phyloP scores from a whole-genome alignment of 2,113 vertebrate species.

The Entelurus aequoreus region DNA sequence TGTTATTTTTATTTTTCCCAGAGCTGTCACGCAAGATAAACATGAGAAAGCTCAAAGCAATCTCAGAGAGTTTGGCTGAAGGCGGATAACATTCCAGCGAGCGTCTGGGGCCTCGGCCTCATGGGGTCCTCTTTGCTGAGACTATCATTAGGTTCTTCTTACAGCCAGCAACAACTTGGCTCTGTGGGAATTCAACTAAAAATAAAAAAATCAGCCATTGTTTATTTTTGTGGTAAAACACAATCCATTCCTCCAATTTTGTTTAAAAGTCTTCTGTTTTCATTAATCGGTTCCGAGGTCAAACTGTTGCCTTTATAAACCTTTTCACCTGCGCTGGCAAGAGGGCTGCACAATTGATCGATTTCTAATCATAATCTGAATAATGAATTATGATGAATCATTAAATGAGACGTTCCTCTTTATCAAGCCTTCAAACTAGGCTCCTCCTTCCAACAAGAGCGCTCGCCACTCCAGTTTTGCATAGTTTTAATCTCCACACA shows the following conservation, averaged over 20 bases:
- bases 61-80: conserved; percentile 37
- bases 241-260: not conserved
- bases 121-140: conserved; percentile 15
- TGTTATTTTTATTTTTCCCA: conserved; percentile 34
- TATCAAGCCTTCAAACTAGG: no score
- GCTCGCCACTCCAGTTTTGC: no score
- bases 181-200: not conserved
- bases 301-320: not conserved
- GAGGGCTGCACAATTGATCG: no score
- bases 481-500: no score
- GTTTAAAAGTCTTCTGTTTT: no score
- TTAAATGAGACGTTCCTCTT: no score
- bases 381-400: no score
- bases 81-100: conserved; percentile 47
- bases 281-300: not conserved
- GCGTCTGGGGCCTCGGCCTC: conserved; percentile 39
- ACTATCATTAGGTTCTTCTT: not conserved
- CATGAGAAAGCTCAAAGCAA: conserved; percentile 39
- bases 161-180: not conserved
- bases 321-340: not conserved
- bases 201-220: not conserved
- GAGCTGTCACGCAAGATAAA: conserved; percentile 47
- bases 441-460: no score
- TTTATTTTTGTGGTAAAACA: not conserved
- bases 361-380: no score